These are phyloP conservation scores for Zaprionus tsacasi DNA, from an alignment of 1,140 invertebrate species.

Conservation along the genomic window DNA sequence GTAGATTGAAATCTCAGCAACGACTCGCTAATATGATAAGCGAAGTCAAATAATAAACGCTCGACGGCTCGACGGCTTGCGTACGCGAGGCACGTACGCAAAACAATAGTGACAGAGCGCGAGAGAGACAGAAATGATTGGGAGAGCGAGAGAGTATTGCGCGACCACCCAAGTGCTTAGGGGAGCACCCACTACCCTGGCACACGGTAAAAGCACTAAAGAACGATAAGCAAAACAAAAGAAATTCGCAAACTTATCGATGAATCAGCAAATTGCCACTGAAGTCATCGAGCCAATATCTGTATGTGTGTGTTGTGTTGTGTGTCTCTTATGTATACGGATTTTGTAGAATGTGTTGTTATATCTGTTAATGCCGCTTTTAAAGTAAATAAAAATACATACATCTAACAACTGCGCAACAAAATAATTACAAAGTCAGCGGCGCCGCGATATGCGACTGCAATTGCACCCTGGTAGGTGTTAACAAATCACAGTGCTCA, in stretches of 20 bases:
- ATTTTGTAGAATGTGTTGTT: conserved; percentile 14
- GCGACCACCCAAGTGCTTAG: conserved; percentile 47
- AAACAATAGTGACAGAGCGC: conserved; percentile 22
- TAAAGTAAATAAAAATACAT: conserved; percentile 39
- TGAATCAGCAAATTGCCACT: conserved; percentile 44
- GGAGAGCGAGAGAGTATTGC: conserved; percentile 2
- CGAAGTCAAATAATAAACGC: conserved; percentile 10
- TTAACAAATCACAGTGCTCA: conserved; percentile 46
- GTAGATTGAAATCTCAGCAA: conserved; percentile 47
- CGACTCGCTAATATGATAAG: conserved; percentile 45
- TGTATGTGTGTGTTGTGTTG: not conserved
- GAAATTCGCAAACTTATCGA: conserved; percentile 50
- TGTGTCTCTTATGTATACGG: not conserved
- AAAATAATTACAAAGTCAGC: conserved; percentile 71
- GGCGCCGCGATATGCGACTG: conserved; percentile 53
- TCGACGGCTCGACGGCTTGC: conserved; percentile 23
- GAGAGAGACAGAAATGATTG: not conserved
- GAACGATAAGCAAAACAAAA: conserved; percentile 42
- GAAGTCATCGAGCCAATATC: conserved; percentile 37
- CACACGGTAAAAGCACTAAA: conserved; percentile 40
- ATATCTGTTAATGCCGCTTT: conserved; percentile 29
- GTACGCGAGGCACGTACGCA: conserved; percentile 66
- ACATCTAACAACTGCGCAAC: conserved; percentile 62
- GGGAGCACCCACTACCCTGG: conserved; percentile 40
- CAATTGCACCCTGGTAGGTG: conserved; percentile 35